Percentiles rank a stretch among this genome's conserved stretches.
phyloP scores from a whole-genome alignment of 2,888 invertebrate genomes.

The Calephelis perditalis region DNA sequence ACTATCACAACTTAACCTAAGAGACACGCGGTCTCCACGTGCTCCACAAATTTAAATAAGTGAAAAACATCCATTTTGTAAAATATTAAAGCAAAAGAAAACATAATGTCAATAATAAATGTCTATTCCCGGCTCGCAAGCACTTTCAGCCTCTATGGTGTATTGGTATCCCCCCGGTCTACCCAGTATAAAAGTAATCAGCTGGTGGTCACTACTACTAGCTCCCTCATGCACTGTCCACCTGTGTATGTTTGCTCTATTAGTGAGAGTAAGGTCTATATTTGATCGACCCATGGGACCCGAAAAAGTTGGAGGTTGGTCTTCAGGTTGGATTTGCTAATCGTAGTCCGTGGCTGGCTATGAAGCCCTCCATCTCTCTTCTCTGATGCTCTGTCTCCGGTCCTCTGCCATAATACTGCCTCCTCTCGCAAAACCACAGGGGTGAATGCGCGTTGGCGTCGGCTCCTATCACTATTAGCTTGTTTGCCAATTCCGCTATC shows the following conservation, averaged over 20 bases:
- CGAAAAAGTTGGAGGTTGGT: conserved; percentile 23
- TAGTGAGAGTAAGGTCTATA: conserved; percentile 30
- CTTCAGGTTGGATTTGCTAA: conserved; percentile 17
- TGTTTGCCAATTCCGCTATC: conserved; percentile 17
- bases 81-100: too few species aligned
- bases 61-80: too few species aligned
- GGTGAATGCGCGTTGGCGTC: conserved; percentile 37
- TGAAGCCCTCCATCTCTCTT: conserved; percentile 13
- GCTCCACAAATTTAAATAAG: too few species aligned
- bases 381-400: neutral
- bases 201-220: conserved; percentile 14
- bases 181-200: neutral
- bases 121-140: too few species aligned
- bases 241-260: neutral
- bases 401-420: conserved; percentile 23
- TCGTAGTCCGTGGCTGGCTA: conserved; percentile 13
- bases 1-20: too few species aligned
- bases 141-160: too few species aligned
- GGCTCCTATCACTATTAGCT: conserved; percentile 21
- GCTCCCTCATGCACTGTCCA: conserved; percentile 26
- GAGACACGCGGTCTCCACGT: too few species aligned
- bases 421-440: conserved; percentile 26
- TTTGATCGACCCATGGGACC: conserved; percentile 29
- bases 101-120: too few species aligned
- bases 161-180: neutral